phyloP scores from a whole-genome alignment of 2,888 invertebrate species.

The Archips crataeganus region DNA sequence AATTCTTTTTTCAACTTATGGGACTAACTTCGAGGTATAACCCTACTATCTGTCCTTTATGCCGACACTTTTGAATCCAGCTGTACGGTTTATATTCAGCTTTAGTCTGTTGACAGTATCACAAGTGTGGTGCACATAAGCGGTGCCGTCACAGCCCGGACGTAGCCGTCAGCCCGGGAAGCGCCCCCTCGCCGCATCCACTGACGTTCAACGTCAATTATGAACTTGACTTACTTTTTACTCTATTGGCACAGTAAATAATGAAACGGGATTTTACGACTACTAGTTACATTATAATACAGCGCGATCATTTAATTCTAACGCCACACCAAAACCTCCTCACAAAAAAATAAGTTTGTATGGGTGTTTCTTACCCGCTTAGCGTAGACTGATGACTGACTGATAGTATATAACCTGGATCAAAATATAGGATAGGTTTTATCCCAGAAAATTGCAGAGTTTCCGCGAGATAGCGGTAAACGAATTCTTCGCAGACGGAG shows the following conservation, averaged over 20 bases:
- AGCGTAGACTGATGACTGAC: too few species aligned
- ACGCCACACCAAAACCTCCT: neutral
- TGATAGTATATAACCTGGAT: too few species aligned
- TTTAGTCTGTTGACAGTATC: constrained; percentile 22
- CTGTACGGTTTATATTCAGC: neutral
- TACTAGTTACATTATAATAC: neutral
- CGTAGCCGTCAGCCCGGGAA: constrained; percentile 63
- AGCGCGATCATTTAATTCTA: neutral
- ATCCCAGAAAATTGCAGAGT: too few species aligned
- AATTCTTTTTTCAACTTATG: too few species aligned
- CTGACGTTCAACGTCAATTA: constrained; percentile 68
- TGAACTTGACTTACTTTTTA: constrained; percentile 66
- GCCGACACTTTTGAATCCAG: neutral
- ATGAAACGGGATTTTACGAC: neutral
- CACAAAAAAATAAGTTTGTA: too few species aligned
- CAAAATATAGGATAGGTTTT: too few species aligned
- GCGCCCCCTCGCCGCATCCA: constrained; percentile 59
- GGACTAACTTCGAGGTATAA: too few species aligned
- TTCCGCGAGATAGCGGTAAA: too few species aligned
- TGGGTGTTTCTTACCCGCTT: too few species aligned
- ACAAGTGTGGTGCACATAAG: constrained; percentile 29
- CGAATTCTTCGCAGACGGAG: too few species aligned
- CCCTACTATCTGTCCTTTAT: too few species aligned
- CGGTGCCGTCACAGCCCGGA: constrained; percentile 51
- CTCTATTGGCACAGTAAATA: constrained; percentile 38